Evolutionary conservation across 1,140 invertebrate species (phyloP).

Genomic region (Lepidostoma basale): DNA sequence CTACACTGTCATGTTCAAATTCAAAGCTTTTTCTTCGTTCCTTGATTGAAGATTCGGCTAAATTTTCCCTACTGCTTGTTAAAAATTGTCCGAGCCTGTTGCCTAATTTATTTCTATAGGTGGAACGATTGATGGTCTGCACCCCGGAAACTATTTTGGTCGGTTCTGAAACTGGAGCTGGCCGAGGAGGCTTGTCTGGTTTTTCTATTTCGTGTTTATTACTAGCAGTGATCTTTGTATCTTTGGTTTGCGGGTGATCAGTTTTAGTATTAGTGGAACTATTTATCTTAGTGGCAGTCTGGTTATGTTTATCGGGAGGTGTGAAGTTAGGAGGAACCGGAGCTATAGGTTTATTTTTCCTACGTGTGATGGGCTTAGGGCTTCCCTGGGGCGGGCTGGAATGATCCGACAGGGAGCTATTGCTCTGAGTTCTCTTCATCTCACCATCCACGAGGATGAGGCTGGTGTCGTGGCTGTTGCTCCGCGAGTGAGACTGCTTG

Average conservation of each 20-base stretch:
- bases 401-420: conserved; percentile 68
- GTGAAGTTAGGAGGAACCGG: conserved; percentile 68
- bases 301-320: conserved; percentile 54
- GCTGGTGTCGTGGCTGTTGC: conserved; percentile 61
- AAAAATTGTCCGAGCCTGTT: conserved; percentile 51
- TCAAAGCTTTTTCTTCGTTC: conserved; percentile 57
- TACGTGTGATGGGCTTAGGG: conserved; percentile 72
- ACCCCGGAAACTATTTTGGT: conserved; percentile 57
- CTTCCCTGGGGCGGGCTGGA: conserved; percentile 72
- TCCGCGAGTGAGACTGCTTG: conserved; percentile 54
- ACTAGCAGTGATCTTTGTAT: conserved; percentile 49
- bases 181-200: conserved; percentile 66
- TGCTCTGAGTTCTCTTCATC: conserved; percentile 71
- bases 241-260: conserved; percentile 46
- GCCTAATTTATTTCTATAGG: conserved; percentile 55
- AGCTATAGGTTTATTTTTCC: conserved; percentile 72
- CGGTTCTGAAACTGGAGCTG: conserved; percentile 54
- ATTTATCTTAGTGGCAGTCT: conserved; percentile 46
- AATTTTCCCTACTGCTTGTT: conserved; percentile 53
- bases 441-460: conserved; percentile 58
- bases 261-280: conserved; percentile 13
- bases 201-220: conserved; percentile 48
- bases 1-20: conserved; percentile 53
- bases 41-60: conserved; percentile 47
- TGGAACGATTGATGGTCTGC: conserved; percentile 60